Conservation (phyloP, 2,888 invertebrate genomes). For the Laspeyria flexula region DNA sequence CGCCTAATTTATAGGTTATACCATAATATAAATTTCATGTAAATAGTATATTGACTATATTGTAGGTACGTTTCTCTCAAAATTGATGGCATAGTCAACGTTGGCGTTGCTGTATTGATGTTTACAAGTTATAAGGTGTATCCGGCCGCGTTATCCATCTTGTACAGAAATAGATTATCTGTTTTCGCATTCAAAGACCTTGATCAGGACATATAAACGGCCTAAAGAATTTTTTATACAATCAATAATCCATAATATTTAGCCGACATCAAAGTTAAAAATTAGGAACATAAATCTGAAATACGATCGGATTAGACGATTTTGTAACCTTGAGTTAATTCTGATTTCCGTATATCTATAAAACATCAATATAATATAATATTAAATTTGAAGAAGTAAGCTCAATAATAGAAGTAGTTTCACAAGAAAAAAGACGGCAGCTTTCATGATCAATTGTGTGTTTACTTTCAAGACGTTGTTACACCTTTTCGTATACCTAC, state of each 20-base stretch:
- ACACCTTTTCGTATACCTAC: too few relatives aligned
- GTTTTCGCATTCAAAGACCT: background rate
- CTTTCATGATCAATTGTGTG: background rate
- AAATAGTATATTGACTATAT: too few relatives aligned
- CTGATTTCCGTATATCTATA: background rate
- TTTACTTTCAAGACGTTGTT: too few relatives aligned
- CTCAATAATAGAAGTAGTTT: too few relatives aligned
- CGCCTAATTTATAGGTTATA: too few relatives aligned
- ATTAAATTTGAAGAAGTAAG: background rate
- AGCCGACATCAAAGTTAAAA: background rate
- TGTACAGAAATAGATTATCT: background rate
- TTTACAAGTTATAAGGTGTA: too few relatives aligned
- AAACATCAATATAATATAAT: background rate
- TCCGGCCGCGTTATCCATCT: background rate
- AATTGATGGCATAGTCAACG: too few relatives aligned
- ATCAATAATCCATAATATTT: background rate
- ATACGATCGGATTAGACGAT: slow-evolving; percentile 1
- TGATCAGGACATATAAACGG: background rate
- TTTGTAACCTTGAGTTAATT: background rate
- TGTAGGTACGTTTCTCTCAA: too few relatives aligned
- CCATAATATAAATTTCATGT: too few relatives aligned
- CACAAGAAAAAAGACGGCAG: too few relatives aligned
- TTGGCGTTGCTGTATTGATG: too few relatives aligned
- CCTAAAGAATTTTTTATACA: background rate
- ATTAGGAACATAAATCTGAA: background rate